Base-by-base conservation (phyloP, 92 coral and sea anemone genomes). In the Epizoanthus fatuus region DNA sequence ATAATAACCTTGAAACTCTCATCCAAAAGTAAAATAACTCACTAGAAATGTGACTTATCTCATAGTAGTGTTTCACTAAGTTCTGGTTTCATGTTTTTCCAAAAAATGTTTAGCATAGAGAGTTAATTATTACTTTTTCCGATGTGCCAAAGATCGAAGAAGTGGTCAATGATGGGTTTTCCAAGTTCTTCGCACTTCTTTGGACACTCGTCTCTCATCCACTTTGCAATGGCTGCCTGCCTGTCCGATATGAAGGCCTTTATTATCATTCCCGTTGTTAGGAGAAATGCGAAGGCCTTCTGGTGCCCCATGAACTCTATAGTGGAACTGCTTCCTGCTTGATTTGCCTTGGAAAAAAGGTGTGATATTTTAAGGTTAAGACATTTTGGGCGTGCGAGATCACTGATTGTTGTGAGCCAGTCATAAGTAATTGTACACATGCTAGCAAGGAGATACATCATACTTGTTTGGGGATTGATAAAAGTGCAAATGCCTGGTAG, bases 71-170 rank as follows among this genome's bases (percentile, higher is more conserved):
- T 42, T 4, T 42, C 47, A 0, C 7, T 42, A 7, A 42, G 47
- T 42, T 42, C 47, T 7, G 7, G 47, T 42, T 42, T 42, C 47
- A 42, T 42, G 47, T 42, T 42, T 42, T 42, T 7, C 7, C 47
- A 42, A 42, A 42, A 42, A 7, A 7, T 0, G 17, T 35, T 71
- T 4, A 56, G 40, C 0, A 7, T 14, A 42, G 6, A 42, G 47
- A 42, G 47, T 2, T 42, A 42, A 42, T 42, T 42, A 42, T 84
- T 87, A 90, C 92, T 93, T 84, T 93, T 90, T 22, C 91, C 90
- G 74, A 93, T 93, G 76, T 93, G 96, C 96, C 96, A 93, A 44
- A 93, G 84, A 86, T 93, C 94, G 87, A 84, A 93, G 44, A 90
- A 90, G 70, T 90, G 96, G 77, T 90, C 86, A 52, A 90, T 76